Base-by-base conservation (phyloP, 2,797 vertebrate genomes). In the Pangasius macronema region DNA sequence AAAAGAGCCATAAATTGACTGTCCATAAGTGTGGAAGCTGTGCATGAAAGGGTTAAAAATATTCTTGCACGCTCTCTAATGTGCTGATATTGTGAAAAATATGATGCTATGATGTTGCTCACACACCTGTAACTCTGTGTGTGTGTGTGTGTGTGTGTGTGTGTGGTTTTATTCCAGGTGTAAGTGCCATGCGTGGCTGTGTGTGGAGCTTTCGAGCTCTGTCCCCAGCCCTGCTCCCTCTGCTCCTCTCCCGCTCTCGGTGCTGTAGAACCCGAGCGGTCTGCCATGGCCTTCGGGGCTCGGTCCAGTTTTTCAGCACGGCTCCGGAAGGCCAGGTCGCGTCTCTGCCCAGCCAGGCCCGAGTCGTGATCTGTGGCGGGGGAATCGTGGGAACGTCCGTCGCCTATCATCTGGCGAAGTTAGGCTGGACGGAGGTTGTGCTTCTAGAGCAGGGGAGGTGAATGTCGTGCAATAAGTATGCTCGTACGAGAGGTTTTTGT, bases 391-490 rank as follows among this genome's bases (percentile, higher is more conserved):
- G 99, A 27, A 97, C 98, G 0, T 99, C 99, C 0, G 98, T 99
- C 86, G 98, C 99, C 0, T 99, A 99, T 92, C 99, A 99, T 90
- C 96, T 99, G 36, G 96, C 98, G 90, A 98, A 97, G 89, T 95
- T 99, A 91, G 98, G 98, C 1, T 99, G 97, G 98, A 98, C 96
- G 59, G 97, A 99, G 83, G 91, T 99, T 18, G 94, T 99, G 51
- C 94, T 99, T 24, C 92, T 99, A 89, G 99, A 99, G 89, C 99
- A 99, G 95, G 99, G 99, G 93, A 98, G 99, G 99, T 99, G 93
- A 96, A 94, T 53, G 5, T 76, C 3, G 13, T 9, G 3, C 30
- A 22, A 22, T 57, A 11, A 36, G 20, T 33, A 79, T 24, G 88
- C 18, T 83, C 2, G n/a, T 10, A 51, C 9, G 5, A 51, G 61